A percentile compares a stretch with the other conserved stretches of the same genome.
These are phyloP conservation scores for Cottus gobio DNA, from an alignment of 2,113 vertebrate species.

Conservation along the genomic window DNA sequence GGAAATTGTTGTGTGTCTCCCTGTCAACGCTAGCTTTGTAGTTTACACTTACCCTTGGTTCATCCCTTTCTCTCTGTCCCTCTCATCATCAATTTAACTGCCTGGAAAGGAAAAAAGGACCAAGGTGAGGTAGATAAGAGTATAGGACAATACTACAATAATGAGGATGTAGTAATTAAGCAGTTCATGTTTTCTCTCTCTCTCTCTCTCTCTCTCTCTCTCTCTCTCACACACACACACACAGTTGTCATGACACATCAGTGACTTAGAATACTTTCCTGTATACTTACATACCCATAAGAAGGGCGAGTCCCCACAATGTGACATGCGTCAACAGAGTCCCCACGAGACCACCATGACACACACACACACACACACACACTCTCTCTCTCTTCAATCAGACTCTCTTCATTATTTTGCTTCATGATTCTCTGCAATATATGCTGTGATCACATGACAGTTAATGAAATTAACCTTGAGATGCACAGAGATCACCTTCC, in stretches of 20 bases:
- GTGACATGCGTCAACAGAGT: no score
- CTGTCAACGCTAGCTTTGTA: conserved; percentile 39
- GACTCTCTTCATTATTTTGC: conserved; percentile 45
- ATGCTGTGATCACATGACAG: conserved; percentile 48
- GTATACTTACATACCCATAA: no score
- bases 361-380: neutral
- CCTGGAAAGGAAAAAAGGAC: conserved; percentile 13
- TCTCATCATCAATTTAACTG: conserved; percentile 17
- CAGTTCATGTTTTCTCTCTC: conserved; percentile 28
- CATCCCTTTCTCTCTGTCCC: conserved; percentile 18
- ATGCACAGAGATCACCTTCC: conserved; percentile 1
- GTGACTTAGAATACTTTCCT: no score
- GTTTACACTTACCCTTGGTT: conserved; percentile 39
- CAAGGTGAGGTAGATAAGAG: conserved; percentile 48
- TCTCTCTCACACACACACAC: neutral
- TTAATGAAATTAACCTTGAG: conserved; percentile 72
- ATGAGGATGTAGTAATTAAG: conserved; percentile 50
- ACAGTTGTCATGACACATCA: no score
- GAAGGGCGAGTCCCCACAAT: no score
- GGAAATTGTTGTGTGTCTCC: conserved; percentile 27
- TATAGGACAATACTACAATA: conserved; percentile 45
- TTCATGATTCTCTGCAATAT: conserved; percentile 54
- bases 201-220: neutral
- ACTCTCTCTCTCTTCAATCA: conserved; percentile 30
- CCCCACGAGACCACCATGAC: neutral